Evolutionary conservation across 2,888 invertebrate species (phyloP).

Genomic region (Pterobdella sp.): DNA sequence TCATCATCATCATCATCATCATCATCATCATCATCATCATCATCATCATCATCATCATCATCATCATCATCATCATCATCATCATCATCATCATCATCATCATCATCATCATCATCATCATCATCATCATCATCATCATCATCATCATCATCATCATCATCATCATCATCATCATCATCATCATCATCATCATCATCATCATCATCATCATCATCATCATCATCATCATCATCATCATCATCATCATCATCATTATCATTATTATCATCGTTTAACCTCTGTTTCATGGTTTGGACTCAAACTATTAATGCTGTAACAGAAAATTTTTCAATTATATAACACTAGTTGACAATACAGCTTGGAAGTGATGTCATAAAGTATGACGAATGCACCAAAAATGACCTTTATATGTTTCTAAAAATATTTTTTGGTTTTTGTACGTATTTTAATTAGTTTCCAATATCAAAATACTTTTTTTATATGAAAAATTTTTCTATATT

Average conservation of each 20-base stretch:
- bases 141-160: conserved; percentile 30
- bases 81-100: conserved; percentile 15
- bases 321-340: too few relatives aligned
- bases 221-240: conserved; percentile 29
- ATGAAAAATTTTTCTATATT: too few relatives aligned
- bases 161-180: conserved; percentile 29
- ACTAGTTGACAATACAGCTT: too few relatives aligned
- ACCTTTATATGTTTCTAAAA: too few relatives aligned
- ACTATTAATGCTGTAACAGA: too few relatives aligned
- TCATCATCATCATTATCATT: conserved; percentile 26
- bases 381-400: too few relatives aligned
- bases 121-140: conserved; percentile 32
- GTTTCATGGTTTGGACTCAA: too few relatives aligned
- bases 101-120: conserved; percentile 29
- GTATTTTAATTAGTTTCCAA: too few relatives aligned
- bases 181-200: conserved; percentile 25
- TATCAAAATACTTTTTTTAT: too few relatives aligned
- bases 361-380: too few relatives aligned
- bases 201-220: conserved; percentile 29
- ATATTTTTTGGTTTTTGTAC: too few relatives aligned
- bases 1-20: conserved; percentile 23
- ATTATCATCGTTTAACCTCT: conserved; percentile 21
- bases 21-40: conserved; percentile 26
- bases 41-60: conserved; percentile 30
- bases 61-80: conserved; percentile 25